Conservation (phyloP, 2,888 invertebrate species). For the Nasonovia ribisnigri region DNA sequence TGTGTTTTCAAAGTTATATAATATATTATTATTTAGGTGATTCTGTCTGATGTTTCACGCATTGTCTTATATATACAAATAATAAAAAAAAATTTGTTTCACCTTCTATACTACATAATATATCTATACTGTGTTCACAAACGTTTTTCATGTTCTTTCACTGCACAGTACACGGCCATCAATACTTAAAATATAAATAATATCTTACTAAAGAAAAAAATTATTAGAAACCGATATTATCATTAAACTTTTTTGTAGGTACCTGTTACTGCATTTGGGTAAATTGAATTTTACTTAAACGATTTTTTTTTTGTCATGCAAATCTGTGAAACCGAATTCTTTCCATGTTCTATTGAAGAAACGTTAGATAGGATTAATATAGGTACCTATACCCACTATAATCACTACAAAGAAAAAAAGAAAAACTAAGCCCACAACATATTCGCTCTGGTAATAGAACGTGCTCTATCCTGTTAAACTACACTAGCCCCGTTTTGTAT, state of each 20-base stretch:
- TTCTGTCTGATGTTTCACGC: neutral
- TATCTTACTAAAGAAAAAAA: neutral
- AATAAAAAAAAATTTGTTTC: neutral
- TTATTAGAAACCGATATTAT: neutral
- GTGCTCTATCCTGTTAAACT: neutral
- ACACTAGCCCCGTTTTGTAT: neutral
- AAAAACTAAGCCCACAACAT: neutral
- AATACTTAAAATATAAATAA: neutral
- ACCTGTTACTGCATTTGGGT: neutral
- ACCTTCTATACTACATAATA: neutral
- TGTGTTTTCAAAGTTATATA: neutral
- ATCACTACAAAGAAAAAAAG: neutral
- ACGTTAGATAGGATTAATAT: neutral
- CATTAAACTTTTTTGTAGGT: neutral
- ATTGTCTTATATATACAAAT: neutral
- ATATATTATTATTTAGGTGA: neutral
- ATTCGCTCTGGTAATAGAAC: neutral
- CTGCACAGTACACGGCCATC: neutral
- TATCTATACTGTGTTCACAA: neutral
- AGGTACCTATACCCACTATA: neutral
- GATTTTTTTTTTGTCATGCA: neutral
- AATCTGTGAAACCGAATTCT: neutral
- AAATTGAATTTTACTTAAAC: constrained; percentile 22
- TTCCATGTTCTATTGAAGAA: constrained; percentile 17
- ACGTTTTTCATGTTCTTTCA: neutral